These are phyloP conservation scores for Cryptoblepharus egeriae DNA, from an alignment of 2,797 vertebrate species.

Conservation along the genomic window DNA sequence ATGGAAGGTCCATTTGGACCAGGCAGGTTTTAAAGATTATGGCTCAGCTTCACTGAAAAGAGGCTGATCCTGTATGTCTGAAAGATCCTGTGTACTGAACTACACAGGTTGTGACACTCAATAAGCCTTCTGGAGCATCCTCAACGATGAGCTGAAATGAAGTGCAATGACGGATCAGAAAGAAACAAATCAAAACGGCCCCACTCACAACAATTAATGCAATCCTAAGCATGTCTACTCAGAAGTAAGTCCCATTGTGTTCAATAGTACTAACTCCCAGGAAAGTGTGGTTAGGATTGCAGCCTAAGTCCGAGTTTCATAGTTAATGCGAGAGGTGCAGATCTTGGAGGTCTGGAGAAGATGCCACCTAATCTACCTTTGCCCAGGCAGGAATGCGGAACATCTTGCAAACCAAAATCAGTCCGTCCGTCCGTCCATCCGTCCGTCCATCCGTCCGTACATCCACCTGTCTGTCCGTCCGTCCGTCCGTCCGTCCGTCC, in stretches of 20 bases:
- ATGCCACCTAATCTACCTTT: slow-evolving; percentile 26
- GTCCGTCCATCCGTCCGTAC: background rate
- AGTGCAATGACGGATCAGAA: background rate
- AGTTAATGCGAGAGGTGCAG: fast-evolving
- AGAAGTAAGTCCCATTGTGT: too few relatives aligned
- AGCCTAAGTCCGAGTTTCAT: too few relatives aligned
- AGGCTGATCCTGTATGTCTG: background rate
- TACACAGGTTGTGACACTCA: background rate
- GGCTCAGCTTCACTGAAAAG: background rate
- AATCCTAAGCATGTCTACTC: too few relatives aligned
- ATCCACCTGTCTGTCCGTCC: background rate
- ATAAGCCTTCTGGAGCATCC: background rate
- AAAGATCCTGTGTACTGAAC: background rate
- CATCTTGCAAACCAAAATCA: slow-evolving; percentile 32
- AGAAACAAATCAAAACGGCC: background rate
- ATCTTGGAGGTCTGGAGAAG: background rate
- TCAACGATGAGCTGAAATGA: background rate
- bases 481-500: too few relatives aligned
- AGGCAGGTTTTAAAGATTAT: background rate
- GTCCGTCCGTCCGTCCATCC: too few relatives aligned
- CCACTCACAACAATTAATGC: too few relatives aligned
- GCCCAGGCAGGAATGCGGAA: background rate
- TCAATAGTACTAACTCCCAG: too few relatives aligned
- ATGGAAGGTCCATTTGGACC: background rate
- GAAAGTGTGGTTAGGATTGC: too few relatives aligned